Evolutionary conservation across 2,888 invertebrate species (phyloP).

Genomic region (Podotricha telesiphe): DNA sequence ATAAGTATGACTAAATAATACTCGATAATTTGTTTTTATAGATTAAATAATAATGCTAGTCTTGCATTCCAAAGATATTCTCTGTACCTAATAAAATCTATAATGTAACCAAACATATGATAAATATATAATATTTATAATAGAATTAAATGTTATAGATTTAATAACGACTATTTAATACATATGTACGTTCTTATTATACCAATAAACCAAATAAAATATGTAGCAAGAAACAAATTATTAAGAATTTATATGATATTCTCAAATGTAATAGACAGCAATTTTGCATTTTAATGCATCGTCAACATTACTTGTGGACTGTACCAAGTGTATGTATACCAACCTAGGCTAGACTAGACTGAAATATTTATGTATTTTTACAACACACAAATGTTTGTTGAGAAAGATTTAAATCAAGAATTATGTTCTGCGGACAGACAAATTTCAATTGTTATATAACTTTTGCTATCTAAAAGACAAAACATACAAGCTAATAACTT

Average conservation of each 20-base stretch:
- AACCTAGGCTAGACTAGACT: background rate
- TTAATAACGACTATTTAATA: slow-evolving; percentile 5
- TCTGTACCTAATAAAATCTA: background rate
- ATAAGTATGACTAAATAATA: slow-evolving; percentile 1
- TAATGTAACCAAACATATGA: background rate
- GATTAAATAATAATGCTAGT: background rate
- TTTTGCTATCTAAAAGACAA: background rate
- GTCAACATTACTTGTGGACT: background rate
- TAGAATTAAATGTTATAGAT: slow-evolving; percentile 22
- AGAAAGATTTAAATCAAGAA: background rate
- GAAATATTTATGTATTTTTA: background rate
- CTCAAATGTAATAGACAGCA: slow-evolving; percentile 8
- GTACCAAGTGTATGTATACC: too few relatives aligned
- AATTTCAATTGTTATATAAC: background rate
- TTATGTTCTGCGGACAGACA: background rate
- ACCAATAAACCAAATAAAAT: background rate
- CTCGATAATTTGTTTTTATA: background rate
- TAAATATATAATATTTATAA: slow-evolving; percentile 11
- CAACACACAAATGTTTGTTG: background rate
- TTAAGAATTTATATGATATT: background rate
- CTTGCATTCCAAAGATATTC: slow-evolving; percentile 16
- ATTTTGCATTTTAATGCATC: background rate
- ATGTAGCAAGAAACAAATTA: background rate
- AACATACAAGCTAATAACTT: background rate
- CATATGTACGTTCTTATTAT: background rate